phyloP scores from a whole-genome alignment of 2,888 invertebrate species.

The Gisinianus flammeolus region DNA sequence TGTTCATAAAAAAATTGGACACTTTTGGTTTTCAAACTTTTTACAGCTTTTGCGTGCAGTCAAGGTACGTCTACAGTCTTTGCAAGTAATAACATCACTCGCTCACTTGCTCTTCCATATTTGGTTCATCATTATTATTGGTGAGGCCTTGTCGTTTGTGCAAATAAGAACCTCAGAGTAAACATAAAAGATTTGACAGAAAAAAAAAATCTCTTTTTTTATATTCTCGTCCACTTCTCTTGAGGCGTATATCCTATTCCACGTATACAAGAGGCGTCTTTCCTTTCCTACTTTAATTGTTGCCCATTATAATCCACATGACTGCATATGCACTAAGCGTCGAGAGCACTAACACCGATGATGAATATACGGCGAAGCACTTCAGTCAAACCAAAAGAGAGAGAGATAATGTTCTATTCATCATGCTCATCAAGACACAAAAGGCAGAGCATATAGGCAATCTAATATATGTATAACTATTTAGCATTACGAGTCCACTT shows the following conservation, averaged over 20 bases:
- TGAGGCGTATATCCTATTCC: conserved; percentile 36
- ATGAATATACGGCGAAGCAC: conserved; percentile 6
- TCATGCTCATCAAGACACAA: conserved; percentile 35
- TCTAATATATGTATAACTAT: neutral
- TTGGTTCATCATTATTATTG: conserved; percentile 31
- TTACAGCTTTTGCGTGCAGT: neutral
- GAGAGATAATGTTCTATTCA: conserved; percentile 37
- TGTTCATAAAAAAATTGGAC: neutral
- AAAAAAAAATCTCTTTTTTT: conserved; percentile 13
- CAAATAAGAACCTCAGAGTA: conserved; percentile 30
- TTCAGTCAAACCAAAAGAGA: conserved; percentile 25
- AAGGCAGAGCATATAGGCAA: neutral
- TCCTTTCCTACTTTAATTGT: conserved; percentile 26
- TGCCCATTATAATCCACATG: conserved; percentile 22
- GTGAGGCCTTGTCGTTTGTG: conserved; percentile 25
- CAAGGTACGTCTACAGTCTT: conserved; percentile 1
- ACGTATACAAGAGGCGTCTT: conserved; percentile 10
- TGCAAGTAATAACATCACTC: conserved; percentile 13
- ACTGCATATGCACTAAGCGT: neutral
- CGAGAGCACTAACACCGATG: conserved; percentile 7
- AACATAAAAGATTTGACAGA: conserved; percentile 16
- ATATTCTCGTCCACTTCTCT: conserved; percentile 26
- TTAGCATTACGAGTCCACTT: neutral
- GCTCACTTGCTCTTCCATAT: conserved; percentile 15
- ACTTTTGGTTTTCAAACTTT: conserved; percentile 8